Percentiles rank a stretch among this genome's conserved stretches.
phyloP scores from a whole-genome alignment of 2,113 vertebrate genomes.

The Meriones unguiculatus region DNA sequence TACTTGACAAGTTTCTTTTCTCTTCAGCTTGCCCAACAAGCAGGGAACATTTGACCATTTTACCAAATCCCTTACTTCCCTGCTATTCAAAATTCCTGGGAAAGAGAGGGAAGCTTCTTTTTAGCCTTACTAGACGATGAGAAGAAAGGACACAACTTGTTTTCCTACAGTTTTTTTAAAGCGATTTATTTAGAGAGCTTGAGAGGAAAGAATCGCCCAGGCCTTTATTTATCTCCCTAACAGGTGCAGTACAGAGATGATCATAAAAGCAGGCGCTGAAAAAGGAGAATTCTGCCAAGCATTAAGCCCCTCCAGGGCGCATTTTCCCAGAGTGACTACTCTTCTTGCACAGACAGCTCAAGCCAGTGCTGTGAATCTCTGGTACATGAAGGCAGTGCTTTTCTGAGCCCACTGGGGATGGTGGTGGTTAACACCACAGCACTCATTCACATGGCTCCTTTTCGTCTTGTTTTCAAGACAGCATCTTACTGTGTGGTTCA shows the following conservation, averaged over 20 bases:
- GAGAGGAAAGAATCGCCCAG: conserved; percentile 85
- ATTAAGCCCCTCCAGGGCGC: conserved; percentile 66
- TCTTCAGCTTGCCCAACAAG: not conserved
- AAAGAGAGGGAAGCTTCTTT: not conserved
- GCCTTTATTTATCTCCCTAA: conserved; percentile 90
- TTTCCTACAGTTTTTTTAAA: conserved; percentile 80
- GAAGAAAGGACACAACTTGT: conserved; percentile 60
- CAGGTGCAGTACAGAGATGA: conserved; percentile 84
- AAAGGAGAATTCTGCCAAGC: conserved; percentile 80
- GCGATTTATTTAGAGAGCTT: conserved; percentile 88
- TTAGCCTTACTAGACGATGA: conserved; percentile 13
- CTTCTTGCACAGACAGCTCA: not conserved
- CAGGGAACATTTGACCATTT: not conserved
- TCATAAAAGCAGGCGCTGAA: conserved; percentile 82
- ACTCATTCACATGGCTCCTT: not conserved
- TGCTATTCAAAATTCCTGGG: not conserved
- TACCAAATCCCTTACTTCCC: not conserved
- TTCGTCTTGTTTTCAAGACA: not conserved
- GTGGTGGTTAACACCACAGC: not conserved
- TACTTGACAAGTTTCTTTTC: not conserved
- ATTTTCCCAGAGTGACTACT: not conserved
- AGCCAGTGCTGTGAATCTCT: not conserved
- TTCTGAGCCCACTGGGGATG: not conserved
- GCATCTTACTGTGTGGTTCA: not conserved
- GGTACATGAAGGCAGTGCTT: not conserved